phyloP scores from a whole-genome alignment of 2,113 vertebrate genomes.

The Phylloscopus whistleri region DNA sequence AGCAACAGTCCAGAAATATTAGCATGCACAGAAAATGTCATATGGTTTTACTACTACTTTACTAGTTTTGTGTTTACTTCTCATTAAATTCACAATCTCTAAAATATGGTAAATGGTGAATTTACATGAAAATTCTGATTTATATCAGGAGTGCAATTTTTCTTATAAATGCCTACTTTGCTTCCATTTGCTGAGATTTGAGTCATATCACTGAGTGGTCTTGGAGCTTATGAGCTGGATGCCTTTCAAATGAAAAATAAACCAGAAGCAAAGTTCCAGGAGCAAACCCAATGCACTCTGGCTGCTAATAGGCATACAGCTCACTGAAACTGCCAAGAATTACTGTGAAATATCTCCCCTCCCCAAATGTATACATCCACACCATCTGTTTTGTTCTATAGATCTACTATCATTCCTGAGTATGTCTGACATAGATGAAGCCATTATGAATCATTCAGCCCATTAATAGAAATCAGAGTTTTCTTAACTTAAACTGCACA shows the following conservation, averaged over 20 bases:
- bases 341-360: slow-evolving; percentile 7
- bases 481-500: neutral
- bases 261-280: slow-evolving; percentile 37
- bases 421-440: neutral
- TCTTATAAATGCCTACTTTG: neutral
- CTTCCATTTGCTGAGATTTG: neutral
- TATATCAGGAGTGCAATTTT: neutral
- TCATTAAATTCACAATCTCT: neutral
- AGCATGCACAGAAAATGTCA: neutral
- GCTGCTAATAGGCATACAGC: slow-evolving; percentile 5
- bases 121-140: neutral
- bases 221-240: slow-evolving; percentile 6
- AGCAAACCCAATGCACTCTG: slow-evolving; percentile 1
- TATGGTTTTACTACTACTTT: neutral
- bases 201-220: neutral
- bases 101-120: neutral
- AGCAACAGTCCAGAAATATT: neutral
- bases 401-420: neutral
- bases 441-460: neutral
- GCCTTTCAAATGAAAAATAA: slow-evolving; percentile 49
- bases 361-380: neutral
- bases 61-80: neutral
- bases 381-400: slow-evolving; percentile 9
- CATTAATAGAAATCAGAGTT: neutral
- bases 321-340: slow-evolving; percentile 17